Evolutionary conservation across 2,888 invertebrate genomes (phyloP), one percentile per base, ranked within the genome.

Genomic region (Balanococcus diminutus): DNA sequence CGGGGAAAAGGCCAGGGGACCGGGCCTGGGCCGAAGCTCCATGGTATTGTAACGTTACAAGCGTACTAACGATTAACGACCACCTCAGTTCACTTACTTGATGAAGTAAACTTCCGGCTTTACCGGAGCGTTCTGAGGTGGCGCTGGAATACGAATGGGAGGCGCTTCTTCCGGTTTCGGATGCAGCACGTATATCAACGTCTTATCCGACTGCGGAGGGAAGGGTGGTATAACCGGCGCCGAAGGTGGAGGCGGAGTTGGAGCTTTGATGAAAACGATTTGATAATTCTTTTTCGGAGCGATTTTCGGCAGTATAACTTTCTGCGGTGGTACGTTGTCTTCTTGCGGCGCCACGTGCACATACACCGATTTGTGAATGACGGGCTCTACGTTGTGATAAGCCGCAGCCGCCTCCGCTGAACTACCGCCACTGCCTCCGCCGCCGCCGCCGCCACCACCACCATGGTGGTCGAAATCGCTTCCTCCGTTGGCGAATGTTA

Each of bases 211-310:
- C 83, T 88, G 88, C n/a, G 87, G 87, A 81, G 88, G 88, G 9
- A 88, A 87, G 31, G 88, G 88, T 4, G 88, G 88, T 22, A 89
- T 88, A 25, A 88, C 88, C 0, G 88, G 88, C 6, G 88, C 88
- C 0, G 87, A 51, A 3, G 86, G 86, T 2, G 88, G 87, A 6
- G 88, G 87, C 22, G 88, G 87, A 0, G 88, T 88, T 0, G 88
- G 88, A 8, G 89, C 88, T 79, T 88, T 88, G 86, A 88, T 88
- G 87, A 89, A 88, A 22, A 89, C 88, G 32, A 88, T 88, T 86
- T 89, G 88, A 87, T 88, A 89, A 86, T 89, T 88, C 83, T 88
- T 88, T 82, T 88, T 88, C 8, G 88, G 88, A 22, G 88, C 87
- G n/a, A 88, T 88, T 16, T 88, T 87, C 1, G 88, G 88, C 11